A percentile compares a stretch with the other conserved stretches of the same genome.
phyloP scores from a whole-genome alignment of 2,888 invertebrate genomes.

The Linyphia triangularis region DNA sequence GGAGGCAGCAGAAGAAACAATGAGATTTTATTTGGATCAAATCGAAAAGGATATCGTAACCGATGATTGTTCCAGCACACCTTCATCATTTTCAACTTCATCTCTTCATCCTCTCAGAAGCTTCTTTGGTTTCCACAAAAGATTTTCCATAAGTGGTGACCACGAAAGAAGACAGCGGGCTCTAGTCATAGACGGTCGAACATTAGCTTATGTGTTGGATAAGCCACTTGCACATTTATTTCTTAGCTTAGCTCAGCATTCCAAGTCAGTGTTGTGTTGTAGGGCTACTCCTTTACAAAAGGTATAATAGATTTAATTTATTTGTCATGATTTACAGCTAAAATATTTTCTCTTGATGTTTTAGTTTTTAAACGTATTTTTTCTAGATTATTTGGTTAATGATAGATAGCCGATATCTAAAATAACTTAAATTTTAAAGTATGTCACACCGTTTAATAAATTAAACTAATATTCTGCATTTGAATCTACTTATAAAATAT shows the following conservation, averaged over 20 bases:
- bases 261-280: conserved; percentile 76
- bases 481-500: not conserved
- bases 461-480: not conserved
- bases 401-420: too few species aligned
- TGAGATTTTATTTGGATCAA: conserved; percentile 85
- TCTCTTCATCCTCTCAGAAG: conserved; percentile 40
- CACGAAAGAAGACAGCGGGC: conserved; percentile 81
- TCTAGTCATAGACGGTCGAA: conserved; percentile 95
- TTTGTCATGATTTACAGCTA: not conserved
- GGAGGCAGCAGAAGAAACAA: conserved; percentile 87
- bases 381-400: not conserved
- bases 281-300: conserved; percentile 76
- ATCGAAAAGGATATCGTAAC: conserved; percentile 81
- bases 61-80: conserved; percentile 20
- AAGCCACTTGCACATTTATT: conserved; percentile 88
- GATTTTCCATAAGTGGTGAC: conserved; percentile 2
- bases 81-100: conserved; percentile 72
- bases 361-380: not conserved
- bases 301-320: conserved; percentile 22
- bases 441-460: too few species aligned
- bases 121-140: conserved; percentile 22
- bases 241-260: conserved; percentile 84
- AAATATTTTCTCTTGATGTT: not conserved
- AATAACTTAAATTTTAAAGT: too few species aligned
- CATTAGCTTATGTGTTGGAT: conserved; percentile 93